Conservation (phyloP, 2,888 invertebrate genomes). For the Pomacea canaliculata region DNA sequence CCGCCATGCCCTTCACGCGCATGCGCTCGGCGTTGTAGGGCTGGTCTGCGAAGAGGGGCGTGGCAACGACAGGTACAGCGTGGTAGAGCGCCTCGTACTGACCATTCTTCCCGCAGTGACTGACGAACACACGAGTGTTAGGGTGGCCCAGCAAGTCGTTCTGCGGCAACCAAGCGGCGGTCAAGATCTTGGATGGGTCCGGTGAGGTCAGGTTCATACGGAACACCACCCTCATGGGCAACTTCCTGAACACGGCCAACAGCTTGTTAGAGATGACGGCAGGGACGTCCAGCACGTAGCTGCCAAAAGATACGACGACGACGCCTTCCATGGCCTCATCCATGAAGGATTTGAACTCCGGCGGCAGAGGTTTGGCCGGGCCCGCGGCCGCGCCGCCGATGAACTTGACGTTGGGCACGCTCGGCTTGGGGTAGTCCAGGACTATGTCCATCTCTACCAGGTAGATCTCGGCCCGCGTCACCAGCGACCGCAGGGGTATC, state of each 20-base stretch:
- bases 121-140: conserved; percentile 44
- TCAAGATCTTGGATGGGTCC: conserved; percentile 33
- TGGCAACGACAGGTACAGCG: conserved; percentile 48
- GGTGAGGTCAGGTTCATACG: conserved; percentile 31
- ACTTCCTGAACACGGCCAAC: conserved; percentile 26
- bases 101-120: conserved; percentile 52
- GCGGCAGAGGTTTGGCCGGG: conserved; percentile 34
- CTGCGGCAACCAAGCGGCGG: conserved; percentile 47
- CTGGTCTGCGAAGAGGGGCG: conserved; percentile 44
- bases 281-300: conserved; percentile 28
- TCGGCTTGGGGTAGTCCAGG: conserved; percentile 40
- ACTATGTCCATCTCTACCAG: conserved; percentile 39
- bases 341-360: conserved; percentile 33
- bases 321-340: conserved; percentile 34
- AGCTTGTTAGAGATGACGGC: conserved; percentile 20
- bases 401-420: conserved; percentile 39
- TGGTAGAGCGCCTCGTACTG: conserved; percentile 52
- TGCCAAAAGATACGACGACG: conserved; percentile 45
- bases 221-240: conserved; percentile 34
- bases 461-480: conserved; percentile 25
- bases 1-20: conserved; percentile 22
- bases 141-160: conserved; percentile 49
- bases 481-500: conserved; percentile 27
- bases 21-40: conserved; percentile 30
- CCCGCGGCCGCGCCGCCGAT: conserved; percentile 42